Conservation (phyloP, 1,140 invertebrate species). For the Phortica variegata region DNA sequence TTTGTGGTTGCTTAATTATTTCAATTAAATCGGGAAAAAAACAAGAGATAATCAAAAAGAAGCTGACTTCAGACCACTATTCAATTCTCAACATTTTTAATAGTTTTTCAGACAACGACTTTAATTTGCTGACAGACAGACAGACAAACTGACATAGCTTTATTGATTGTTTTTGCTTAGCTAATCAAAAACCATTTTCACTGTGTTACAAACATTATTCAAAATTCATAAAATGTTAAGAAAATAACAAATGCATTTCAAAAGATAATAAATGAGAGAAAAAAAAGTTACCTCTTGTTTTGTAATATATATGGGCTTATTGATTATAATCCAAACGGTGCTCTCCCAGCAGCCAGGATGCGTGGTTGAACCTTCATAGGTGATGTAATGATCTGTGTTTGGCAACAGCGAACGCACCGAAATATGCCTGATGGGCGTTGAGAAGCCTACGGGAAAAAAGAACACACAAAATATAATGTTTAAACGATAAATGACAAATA, state of each 20-base stretch:
- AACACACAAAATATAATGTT: too few species aligned
- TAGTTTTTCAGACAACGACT: too few species aligned
- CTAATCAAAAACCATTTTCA: too few species aligned
- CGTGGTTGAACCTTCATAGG: constrained; percentile 97
- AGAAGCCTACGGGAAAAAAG: constrained; percentile 66
- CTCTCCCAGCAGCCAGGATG: constrained; percentile 93
- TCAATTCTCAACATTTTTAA: too few species aligned
- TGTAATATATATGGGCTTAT: constrained; percentile 94
- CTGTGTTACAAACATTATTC: too few species aligned
- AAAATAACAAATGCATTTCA: not conserved
- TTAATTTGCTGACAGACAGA: too few species aligned
- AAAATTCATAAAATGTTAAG: constrained; percentile 7
- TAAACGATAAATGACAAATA: not conserved
- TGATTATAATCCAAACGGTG: constrained; percentile 92
- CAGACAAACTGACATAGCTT: too few species aligned
- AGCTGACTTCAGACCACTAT: too few species aligned
- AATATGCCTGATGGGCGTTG: constrained; percentile 77
- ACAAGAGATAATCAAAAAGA: too few species aligned
- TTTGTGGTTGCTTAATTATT: too few species aligned
- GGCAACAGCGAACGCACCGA: constrained; percentile 82
- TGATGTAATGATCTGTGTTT: constrained; percentile 88
- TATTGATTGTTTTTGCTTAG: too few species aligned
- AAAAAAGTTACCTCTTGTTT: constrained; percentile 73
- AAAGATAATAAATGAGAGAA: not conserved
- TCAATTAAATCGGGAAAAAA: too few species aligned